Percentiles rank a stretch among this genome's conserved stretches.
Conservation (phyloP, 2,113 vertebrate genomes). For the Chinchilla lanigera region DNA sequence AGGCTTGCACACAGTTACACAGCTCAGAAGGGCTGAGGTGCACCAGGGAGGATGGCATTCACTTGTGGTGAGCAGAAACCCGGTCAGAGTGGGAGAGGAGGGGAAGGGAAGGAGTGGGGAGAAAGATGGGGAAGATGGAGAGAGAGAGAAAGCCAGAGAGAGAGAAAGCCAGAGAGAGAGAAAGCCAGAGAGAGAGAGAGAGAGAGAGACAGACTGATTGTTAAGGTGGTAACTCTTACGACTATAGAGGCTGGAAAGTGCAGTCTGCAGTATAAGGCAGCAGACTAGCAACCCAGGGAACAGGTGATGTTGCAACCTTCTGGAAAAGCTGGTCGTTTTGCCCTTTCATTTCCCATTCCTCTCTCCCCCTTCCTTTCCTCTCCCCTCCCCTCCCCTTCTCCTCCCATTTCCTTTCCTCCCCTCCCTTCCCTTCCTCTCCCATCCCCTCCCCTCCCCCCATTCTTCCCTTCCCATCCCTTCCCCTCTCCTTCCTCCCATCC, state of each 20-base stretch:
- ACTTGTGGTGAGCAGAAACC: neutral
- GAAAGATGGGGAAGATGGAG: neutral
- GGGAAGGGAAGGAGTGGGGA: neutral
- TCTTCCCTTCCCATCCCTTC: too few relatives aligned
- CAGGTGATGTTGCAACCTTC: neutral
- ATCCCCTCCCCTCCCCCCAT: neutral
- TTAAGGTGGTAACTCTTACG: neutral
- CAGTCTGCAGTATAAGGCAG: neutral
- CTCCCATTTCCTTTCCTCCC: too few relatives aligned
- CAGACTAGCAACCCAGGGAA: neutral
- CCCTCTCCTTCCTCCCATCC: too few relatives aligned
- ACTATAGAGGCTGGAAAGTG: neutral
- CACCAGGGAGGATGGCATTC: neutral
- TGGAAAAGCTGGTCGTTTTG: neutral
- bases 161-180: neutral
- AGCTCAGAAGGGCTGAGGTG: neutral
- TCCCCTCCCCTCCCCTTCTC: too few relatives aligned
- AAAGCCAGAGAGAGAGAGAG: neutral
- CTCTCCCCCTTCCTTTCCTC: too few relatives aligned
- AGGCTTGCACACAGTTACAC: neutral
- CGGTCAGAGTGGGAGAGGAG: neutral
- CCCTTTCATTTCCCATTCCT: too few relatives aligned
- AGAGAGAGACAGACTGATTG: neutral
- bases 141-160: too few relatives aligned
- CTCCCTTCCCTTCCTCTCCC: too few relatives aligned